Evolutionary conservation across 2,797 vertebrate genomes (phyloP).

Genomic region (Zalophus californianus): DNA sequence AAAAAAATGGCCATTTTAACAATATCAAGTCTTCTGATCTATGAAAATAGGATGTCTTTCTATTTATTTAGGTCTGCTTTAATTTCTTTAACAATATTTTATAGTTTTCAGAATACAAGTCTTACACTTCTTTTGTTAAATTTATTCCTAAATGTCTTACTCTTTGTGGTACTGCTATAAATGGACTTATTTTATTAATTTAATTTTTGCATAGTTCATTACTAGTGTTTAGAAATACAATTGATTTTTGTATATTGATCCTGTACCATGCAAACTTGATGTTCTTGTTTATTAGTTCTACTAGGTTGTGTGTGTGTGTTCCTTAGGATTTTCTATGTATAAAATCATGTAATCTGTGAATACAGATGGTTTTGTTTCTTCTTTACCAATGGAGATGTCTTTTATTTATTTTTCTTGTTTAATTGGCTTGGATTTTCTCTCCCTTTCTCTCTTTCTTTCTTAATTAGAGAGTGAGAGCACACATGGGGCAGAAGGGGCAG

Average conservation of each 20-base stretch:
- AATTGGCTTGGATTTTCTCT: neutral
- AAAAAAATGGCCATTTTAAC: neutral
- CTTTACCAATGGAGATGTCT: neutral
- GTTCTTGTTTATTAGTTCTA: neutral
- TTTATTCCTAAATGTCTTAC: neutral
- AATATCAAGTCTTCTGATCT: neutral
- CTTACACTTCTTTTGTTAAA: neutral
- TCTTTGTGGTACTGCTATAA: neutral
- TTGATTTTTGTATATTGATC: neutral
- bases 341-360: neutral
- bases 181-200: neutral
- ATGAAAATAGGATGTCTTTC: neutral
- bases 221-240: neutral
- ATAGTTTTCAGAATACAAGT: neutral
- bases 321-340: neutral
- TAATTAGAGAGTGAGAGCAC: too few relatives aligned
- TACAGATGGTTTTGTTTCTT: neutral
- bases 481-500: too few relatives aligned
- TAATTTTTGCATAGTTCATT: neutral
- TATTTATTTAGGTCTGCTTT: neutral
- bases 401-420: neutral
- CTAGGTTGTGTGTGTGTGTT: neutral
- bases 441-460: too few relatives aligned
- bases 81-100: conserved; percentile 18
- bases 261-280: neutral